Conservation (phyloP, 2,888 invertebrate genomes). For the Lasioglossum villosulum region DNA sequence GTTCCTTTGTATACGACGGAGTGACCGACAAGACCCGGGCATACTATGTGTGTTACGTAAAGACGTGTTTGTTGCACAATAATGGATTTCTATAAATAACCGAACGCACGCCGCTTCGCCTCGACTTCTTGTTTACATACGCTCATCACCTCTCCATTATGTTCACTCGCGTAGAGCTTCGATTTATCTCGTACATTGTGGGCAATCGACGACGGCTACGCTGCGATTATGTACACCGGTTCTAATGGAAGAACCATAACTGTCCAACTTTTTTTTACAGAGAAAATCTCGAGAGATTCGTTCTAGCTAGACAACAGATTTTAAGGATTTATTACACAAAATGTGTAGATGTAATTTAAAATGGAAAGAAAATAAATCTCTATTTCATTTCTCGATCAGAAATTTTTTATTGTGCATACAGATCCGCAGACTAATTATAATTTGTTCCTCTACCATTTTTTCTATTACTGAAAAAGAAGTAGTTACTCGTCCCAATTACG, state of each 20-base stretch:
- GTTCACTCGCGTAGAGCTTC: conserved; percentile 49
- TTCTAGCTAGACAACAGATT: too few species aligned
- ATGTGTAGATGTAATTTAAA: too few species aligned
- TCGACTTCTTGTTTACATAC: conserved; percentile 72
- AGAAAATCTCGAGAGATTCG: too few species aligned
- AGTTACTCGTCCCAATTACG: too few species aligned
- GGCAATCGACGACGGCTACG: not conserved
- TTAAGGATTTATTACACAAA: too few species aligned
- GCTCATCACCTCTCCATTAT: conserved; percentile 61
- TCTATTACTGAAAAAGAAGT: too few species aligned
- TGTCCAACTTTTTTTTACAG: not conserved
- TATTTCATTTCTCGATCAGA: too few species aligned
- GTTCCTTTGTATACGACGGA: conserved; percentile 72
- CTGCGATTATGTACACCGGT: not conserved
- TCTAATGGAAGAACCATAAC: not conserved
- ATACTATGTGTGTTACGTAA: conserved; percentile 78
- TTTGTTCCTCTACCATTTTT: too few species aligned
- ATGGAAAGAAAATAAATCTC: too few species aligned
- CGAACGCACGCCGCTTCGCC: conserved; percentile 72
- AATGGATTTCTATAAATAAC: conserved; percentile 83
- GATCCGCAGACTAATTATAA: too few species aligned
- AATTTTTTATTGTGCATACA: too few species aligned
- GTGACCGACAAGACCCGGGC: conserved; percentile 70
- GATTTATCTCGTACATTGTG: conserved; percentile 42
- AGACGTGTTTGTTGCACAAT: conserved; percentile 83